A percentile compares a stretch with the other conserved stretches of the same genome.
phyloP scores from a whole-genome alignment of 2,113 vertebrate genomes.

The Tyto alba region DNA sequence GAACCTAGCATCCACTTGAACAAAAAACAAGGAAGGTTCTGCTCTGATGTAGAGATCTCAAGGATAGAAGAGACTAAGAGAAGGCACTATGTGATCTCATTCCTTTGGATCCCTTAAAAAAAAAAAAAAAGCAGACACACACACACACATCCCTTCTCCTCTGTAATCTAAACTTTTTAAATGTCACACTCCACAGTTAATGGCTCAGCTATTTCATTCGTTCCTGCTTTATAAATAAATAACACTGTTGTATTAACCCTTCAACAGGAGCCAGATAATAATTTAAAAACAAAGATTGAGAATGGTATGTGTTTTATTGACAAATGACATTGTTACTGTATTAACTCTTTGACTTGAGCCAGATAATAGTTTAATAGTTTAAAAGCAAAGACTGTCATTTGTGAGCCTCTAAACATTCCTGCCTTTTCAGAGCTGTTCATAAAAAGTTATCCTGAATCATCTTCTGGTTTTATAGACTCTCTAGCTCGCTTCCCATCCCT shows the following conservation, averaged over 20 bases:
- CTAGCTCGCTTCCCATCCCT: neutral
- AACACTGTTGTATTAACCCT: neutral
- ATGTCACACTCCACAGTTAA: neutral
- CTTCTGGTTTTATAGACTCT: neutral
- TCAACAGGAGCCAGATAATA: neutral
- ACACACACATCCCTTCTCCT: too few species aligned
- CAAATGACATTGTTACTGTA: neutral
- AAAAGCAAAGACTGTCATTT: neutral
- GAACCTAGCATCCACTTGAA: neutral
- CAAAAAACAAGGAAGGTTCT: neutral
- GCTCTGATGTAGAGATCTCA: neutral
- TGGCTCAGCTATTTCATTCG: neutral
- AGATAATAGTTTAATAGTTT: neutral
- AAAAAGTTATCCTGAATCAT: neutral
- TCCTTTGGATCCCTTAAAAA: neutral
- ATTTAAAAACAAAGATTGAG: neutral
- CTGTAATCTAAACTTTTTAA: neutral
- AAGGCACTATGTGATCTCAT: neutral
- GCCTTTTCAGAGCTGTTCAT: neutral
- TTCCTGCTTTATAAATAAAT: neutral
- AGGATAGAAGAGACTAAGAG: neutral
- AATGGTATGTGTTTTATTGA: neutral
- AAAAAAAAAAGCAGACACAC: fast-evolving
- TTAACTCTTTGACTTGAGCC: neutral
- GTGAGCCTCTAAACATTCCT: neutral